A percentile compares a stretch with the other conserved stretches of the same genome.
Conservation (phyloP, 2,113 vertebrate genomes). For the Ursus arctos region DNA sequence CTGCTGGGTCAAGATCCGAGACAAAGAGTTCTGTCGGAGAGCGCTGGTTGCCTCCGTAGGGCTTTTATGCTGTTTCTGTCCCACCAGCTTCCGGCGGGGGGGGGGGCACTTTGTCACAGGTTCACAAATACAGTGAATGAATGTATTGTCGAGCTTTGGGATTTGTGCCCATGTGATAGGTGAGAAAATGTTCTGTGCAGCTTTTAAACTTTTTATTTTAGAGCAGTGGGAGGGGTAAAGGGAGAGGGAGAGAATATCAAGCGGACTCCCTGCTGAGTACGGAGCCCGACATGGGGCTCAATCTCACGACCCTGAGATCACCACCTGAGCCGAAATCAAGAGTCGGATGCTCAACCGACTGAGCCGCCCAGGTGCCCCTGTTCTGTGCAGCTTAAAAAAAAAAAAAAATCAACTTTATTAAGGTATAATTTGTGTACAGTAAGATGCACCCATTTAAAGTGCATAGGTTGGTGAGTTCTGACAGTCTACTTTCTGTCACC, state of each 20-base stretch:
- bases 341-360: neutral
- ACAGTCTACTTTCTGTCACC: neutral
- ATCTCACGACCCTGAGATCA: neutral
- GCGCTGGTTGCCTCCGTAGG: neutral
- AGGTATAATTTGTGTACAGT: neutral
- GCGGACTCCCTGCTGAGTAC: neutral
- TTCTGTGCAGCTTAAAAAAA: neutral
- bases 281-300: neutral
- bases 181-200: neutral
- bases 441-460: neutral
- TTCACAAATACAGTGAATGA: neutral
- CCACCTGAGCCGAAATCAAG: neutral
- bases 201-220: neutral
- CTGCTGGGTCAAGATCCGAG: neutral
- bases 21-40: neutral
- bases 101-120: neutral
- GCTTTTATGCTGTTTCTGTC: too few relatives aligned
- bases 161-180: neutral
- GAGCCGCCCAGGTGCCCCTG: neutral
- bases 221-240: neutral
- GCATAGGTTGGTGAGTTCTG: neutral
- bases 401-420: neutral
- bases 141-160: neutral
- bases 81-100: neutral
- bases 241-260: neutral